Base-by-base conservation (phyloP, 2,888 invertebrate genomes). In the Rhyacophila evoluta region DNA sequence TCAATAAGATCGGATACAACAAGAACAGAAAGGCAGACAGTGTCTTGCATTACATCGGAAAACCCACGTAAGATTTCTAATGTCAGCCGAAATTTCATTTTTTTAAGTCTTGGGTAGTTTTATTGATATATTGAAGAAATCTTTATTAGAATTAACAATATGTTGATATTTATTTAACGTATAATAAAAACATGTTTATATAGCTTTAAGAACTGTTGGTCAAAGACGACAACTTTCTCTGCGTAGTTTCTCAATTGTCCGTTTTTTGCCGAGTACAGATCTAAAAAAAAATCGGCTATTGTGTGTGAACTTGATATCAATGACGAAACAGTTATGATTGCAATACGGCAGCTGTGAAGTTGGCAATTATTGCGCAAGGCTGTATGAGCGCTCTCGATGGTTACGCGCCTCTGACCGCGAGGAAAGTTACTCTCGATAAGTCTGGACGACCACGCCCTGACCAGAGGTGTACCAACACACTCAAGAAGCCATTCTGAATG, bases 341-440 rank as follows among this genome's bases (percentile, higher is more conserved):
- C 19, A 15, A 19, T 25, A 19, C 55, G 2, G 55, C 55, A 55
- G 55, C 55, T 55, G 55, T 19, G 25, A 19, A 55, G 0, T 55
- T 10, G 25, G 1, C 10, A 33, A 33, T 33, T 8, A 19, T 55
- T 55, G 25, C 55, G 55, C 25, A 55, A 55, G 15, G 10, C 19
- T 12, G 55, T 19, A 19, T 19, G 10, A 15, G 10, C 55, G 55
- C 5, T 55, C 55, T 19, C 15, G 19, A 55, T 19, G 15, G 55
- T 55, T 55, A 19, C 15, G 55, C 15, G 55, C 55, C 55, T 8
- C 19, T 55, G 25, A 55, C 15, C 25, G 10, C 12, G 25, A 55
- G 55, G 55, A 55, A 55, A 55, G 55, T 55, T 55, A 55, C 55
- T 55, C 55, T 55, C 55, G 55, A 25, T 55, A 55, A 8, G 55